Percentiles rank a stretch among this genome's conserved stretches.
Evolutionary conservation across 2,888 invertebrate genomes (phyloP).

Genomic region (Microctonus brassicae): DNA sequence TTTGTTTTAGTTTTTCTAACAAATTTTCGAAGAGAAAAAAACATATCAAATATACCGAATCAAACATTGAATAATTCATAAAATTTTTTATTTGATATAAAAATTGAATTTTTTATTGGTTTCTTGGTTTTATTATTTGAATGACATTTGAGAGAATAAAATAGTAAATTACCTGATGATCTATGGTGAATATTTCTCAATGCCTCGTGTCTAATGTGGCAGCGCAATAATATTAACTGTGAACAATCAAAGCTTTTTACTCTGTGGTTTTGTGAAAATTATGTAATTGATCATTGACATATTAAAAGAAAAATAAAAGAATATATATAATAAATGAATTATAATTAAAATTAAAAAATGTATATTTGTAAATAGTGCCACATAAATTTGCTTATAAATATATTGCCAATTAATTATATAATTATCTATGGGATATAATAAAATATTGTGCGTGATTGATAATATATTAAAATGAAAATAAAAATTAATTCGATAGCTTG

Average conservation of each 20-base stretch:
- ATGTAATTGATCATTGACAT: not conserved
- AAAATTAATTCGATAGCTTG: conserved; percentile 6
- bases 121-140: not conserved
- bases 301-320: conserved; percentile 13
- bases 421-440: not conserved
- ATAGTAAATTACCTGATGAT: not conserved
- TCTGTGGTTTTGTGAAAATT: conserved; percentile 9
- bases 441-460: not conserved
- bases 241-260: conserved; percentile 60
- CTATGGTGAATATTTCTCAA: not conserved
- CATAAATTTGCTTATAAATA: not conserved
- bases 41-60: conserved; percentile 21
- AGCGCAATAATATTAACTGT: conserved; percentile 54
- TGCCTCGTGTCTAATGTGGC: not conserved
- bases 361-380: conserved; percentile 42
- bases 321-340: conserved; percentile 17
- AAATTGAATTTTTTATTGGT: not conserved
- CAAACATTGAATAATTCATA: not conserved
- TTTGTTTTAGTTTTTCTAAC: not conserved
- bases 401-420: not conserved
- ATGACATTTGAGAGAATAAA: conserved; percentile 3
- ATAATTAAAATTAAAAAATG: conserved; percentile 23
- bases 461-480: not conserved
- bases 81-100: not conserved
- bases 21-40: conserved; percentile 10